Conservation (phyloP, 2,113 vertebrate genomes). For the Brachyistius frenatus region DNA sequence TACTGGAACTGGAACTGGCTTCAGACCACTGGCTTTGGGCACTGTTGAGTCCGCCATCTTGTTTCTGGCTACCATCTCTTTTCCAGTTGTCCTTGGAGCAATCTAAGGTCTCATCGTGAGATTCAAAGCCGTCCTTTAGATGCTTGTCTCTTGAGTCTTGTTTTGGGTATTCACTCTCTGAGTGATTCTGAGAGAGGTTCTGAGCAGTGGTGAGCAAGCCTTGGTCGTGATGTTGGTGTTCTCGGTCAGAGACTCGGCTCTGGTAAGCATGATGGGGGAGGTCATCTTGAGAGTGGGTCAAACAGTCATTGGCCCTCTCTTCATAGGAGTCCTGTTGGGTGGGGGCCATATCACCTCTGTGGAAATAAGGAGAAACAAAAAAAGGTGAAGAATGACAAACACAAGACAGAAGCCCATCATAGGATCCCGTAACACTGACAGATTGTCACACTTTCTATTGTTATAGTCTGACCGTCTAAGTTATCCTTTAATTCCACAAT, state of each 20-base stretch:
- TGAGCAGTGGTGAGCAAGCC: constrained; percentile 79
- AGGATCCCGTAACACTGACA: too few species aligned
- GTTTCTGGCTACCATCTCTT: constrained; percentile 84
- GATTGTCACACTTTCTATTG: too few species aligned
- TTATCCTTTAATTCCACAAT: neutral
- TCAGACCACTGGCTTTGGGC: constrained; percentile 88
- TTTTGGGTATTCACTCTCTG: constrained; percentile 85
- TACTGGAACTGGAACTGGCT: constrained; percentile 75
- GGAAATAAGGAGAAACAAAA: constrained; percentile 31
- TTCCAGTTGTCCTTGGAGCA: constrained; percentile 89
- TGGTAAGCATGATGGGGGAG: constrained; percentile 77
- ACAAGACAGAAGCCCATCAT: neutral
- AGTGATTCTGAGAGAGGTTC: constrained; percentile 79
- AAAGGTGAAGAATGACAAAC: constrained; percentile 12
- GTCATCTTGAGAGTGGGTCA: constrained; percentile 73
- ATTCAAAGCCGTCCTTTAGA: constrained; percentile 81
- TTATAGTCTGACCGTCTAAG: too few species aligned
- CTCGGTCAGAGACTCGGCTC: constrained; percentile 83
- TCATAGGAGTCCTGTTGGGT: constrained; percentile 90
- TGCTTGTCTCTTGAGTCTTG: constrained; percentile 84
- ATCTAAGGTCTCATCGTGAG: constrained; percentile 76
- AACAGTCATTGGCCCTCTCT: constrained; percentile 87
- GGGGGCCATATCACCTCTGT: constrained; percentile 88
- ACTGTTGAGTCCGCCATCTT: constrained; percentile 72
- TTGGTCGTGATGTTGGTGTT: constrained; percentile 78